Conservation (phyloP, 2,113 vertebrate genomes). For the Acrocephalus arundinaceus region DNA sequence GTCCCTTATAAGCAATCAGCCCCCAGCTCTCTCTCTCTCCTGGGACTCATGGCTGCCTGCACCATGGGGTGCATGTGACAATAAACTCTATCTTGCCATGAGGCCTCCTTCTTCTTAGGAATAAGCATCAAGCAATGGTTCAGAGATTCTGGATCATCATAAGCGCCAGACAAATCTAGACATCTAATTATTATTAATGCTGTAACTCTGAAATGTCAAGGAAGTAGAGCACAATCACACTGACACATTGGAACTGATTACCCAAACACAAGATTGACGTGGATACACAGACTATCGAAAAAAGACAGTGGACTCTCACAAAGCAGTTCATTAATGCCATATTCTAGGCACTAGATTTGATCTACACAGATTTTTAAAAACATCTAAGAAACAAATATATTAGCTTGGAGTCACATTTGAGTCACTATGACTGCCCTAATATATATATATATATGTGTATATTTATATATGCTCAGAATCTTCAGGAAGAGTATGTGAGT, state of each 20-base stretch:
- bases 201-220: background rate
- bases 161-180: background rate
- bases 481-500: background rate
- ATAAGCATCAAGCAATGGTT: background rate
- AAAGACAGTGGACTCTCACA: background rate
- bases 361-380: background rate
- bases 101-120: background rate
- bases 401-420: background rate
- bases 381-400: background rate
- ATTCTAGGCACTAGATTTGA: background rate
- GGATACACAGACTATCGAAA: background rate
- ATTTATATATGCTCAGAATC: background rate
- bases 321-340: background rate
- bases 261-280: background rate
- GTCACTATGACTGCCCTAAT: background rate
- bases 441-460: background rate
- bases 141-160: background rate
- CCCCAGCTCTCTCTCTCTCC: too few relatives aligned
- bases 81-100: too few relatives aligned
- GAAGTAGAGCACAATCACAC: background rate
- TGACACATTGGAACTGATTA: background rate
- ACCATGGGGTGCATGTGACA: too few relatives aligned
- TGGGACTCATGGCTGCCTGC: too few relatives aligned
- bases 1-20: too few relatives aligned
- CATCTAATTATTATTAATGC: background rate